Evolutionary conservation across 2,888 invertebrate genomes (phyloP), one percentile per base, ranked within the genome.

Genomic region (Hypsopygia costalis): DNA sequence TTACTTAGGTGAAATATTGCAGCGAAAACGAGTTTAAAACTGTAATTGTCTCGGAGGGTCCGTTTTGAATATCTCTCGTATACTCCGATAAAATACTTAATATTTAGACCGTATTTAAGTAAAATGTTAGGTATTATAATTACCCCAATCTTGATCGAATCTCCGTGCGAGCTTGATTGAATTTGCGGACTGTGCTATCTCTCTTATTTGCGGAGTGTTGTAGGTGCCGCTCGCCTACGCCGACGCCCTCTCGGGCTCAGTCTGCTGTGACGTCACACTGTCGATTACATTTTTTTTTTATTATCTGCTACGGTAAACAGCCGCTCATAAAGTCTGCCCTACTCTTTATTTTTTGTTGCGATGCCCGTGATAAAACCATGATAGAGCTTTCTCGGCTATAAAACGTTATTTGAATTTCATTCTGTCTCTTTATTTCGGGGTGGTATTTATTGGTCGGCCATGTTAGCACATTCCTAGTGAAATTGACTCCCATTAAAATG

Each of bases 61-160:
- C 30, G 36, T 33, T 43, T 35, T 32, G 36, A 40, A 40, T 44
- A 31, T 36, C 20, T 37, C 30, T 30, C 30, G 21, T 8, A 10
- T 11, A 20, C 29, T 20, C 36, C 35, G 27, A 11, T 37, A 43
- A 47, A 46, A 42, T 46, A 47, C 43, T 41, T 41, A 35, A 34
- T 41, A 33, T 33, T 40, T 44, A 41, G 40, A 36, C 49, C 52
- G 41, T 52, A 55, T 62, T 77, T 66, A 69, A 68, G 64, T 65
- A 74, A 73, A 81, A 79, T 70, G 66, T 69, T 72, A 70, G 71
- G 74, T 72, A 81, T 83, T 82, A 83, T 86, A 86, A 86, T 82
- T 82, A 86, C 76, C 74, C 77, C 70, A 77, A 82, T 85, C 81
- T 81, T 81, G 81, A 85, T 86, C 69, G 80, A 78, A 85, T 83